Conservation (phyloP, 2,888 invertebrate species). For the Epinotia brunnichana region DNA sequence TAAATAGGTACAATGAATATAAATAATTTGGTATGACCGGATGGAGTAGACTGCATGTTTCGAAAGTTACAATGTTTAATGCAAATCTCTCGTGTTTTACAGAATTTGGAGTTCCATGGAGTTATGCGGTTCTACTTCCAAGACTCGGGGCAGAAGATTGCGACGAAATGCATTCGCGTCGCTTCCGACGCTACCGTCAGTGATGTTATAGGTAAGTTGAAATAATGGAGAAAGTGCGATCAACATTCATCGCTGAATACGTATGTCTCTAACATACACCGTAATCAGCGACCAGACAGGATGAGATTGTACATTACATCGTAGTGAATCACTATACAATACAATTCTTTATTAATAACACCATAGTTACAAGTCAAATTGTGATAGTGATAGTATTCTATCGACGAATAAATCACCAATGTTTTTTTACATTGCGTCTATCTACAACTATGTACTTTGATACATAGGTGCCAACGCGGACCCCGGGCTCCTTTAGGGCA, state of each 20-base stretch:
- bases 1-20: too few relatives aligned
- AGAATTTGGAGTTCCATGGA: slow-evolving; percentile 99
- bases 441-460: too few relatives aligned
- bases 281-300: neutral
- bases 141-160: slow-evolving; percentile 99
- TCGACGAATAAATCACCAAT: too few relatives aligned
- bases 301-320: neutral
- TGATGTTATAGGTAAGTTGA: slow-evolving; percentile 92
- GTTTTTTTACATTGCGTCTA: too few relatives aligned
- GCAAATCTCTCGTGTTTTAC: slow-evolving; percentile 60
- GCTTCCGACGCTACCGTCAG: slow-evolving; percentile 97
- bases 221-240: slow-evolving; percentile 17
- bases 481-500: too few relatives aligned
- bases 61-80: neutral
- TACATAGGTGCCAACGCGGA: too few relatives aligned
- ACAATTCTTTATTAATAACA: too few relatives aligned
- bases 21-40: neutral
- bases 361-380: too few relatives aligned
- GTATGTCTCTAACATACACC: neutral
- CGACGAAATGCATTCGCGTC: slow-evolving; percentile 99
- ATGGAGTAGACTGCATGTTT: neutral
- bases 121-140: slow-evolving; percentile 99
- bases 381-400: too few relatives aligned
- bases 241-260: neutral
- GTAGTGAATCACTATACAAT: too few relatives aligned